Evolutionary conservation across 2,797 vertebrate species (phyloP), one percentile per base, ranked within the genome.

Genomic region (Masticophis lateralis): DNA sequence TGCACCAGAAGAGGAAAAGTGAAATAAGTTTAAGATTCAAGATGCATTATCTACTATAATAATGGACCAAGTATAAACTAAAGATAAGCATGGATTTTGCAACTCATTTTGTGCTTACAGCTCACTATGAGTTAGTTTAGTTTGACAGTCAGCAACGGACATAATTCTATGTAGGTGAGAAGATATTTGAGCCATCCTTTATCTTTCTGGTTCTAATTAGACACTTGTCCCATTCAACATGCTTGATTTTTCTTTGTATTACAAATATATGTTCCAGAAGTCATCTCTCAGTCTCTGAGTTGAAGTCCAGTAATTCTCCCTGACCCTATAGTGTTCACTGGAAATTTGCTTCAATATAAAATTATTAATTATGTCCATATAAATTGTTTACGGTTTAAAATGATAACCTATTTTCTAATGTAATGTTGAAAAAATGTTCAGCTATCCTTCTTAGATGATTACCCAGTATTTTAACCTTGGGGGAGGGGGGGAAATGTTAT

Each of bases 321-420:
- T 92, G 86, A 27, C 55, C 9, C 74, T 14, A 66, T 94, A 32
- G 79, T 88, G 93, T 95, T 95, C 90, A 92, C 61, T 87, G 53
- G 32, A 55, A 60, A 63, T 83, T 47, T 47, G 74, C 37, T 83
- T 47, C 37, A 43, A 83, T 43, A 47, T 90, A 90, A 94, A 95
- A 91, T 51, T 87, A 92, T 92, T 87, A 92, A 95, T 95, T 95
- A 95, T 57, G 69, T 93, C 18, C 83, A 92, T 95, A 94, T 96
- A 95, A 96, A 22, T 2, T 95, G 91, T 96, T 83, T 47, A 79
- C 86, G 92, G 27, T 32, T 92, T 87, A 53, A 95, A 95, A 90
- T 93, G 94, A 90, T 95, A 94, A 95, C 25, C 43, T 92, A 86
- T 59, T 63, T 93, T 95, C 93, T 95, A 91, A 43, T 66, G 79